Conservation (phyloP, 2,113 vertebrate species). For the Thryonomys swinderianus region DNA sequence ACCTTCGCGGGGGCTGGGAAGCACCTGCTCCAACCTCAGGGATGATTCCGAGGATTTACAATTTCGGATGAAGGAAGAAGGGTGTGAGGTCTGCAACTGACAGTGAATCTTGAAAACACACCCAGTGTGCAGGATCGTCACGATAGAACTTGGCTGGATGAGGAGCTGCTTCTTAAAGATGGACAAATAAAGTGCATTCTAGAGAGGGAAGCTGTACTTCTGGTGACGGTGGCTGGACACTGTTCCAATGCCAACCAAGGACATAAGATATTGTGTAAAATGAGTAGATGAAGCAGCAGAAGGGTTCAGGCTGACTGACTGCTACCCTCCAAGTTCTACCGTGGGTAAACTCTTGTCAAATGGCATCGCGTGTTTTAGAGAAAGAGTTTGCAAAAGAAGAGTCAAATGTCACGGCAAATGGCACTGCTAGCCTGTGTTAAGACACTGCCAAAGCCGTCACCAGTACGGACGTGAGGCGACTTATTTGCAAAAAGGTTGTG, state of each 20-base stretch:
- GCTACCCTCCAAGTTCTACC: neutral
- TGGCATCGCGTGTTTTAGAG: neutral
- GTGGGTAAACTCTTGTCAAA: neutral
- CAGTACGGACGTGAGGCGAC: neutral
- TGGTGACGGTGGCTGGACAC: neutral
- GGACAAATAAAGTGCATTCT: neutral
- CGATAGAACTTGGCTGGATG: neutral
- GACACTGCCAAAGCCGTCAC: neutral
- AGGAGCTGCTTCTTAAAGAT: neutral
- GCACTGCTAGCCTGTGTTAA: neutral
- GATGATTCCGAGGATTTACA: neutral
- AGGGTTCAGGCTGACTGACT: neutral
- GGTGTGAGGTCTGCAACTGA: neutral
- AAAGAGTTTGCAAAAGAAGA: neutral
- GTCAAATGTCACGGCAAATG: neutral
- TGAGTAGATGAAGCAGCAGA: neutral
- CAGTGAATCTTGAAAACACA: neutral
- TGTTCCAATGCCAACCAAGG: neutral
- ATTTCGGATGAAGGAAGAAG: neutral
- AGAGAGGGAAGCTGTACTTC: neutral
- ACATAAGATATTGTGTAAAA: neutral
- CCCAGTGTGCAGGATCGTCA: neutral
- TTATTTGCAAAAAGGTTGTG: neutral
- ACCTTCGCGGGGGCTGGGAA: neutral
- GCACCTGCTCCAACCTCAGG: neutral